Base-by-base conservation (phyloP, 2,797 vertebrate genomes). In the Pipistrellus nathusii region DNA sequence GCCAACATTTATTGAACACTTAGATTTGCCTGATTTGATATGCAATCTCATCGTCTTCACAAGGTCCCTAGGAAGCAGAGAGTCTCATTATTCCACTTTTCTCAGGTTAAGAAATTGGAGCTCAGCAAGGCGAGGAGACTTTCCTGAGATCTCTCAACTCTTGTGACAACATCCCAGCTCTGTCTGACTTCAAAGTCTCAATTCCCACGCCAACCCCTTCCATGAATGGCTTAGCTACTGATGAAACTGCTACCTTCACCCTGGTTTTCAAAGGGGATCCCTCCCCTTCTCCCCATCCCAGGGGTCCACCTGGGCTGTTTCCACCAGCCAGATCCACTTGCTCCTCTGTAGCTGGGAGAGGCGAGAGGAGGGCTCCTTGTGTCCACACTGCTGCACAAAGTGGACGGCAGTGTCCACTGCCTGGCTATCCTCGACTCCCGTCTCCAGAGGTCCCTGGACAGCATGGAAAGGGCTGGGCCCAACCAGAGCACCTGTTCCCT, bases 41-140 rank as follows among this genome's bases (percentile, higher is more conserved):
- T 7, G 32, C 25, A 53, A 44, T 53, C 14, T 69, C 55, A 46
- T 0, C 53, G 15, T 76, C 9, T 46, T 92, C 69, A 80, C 66
- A 27, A 41, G 0, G 5, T 73, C 38, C 9, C 12, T 44, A 8
- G 23, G 64, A 82, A 21, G 13, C 55, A 73, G 15, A n/a, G 30
- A 48, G 35, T 81, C 59, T 69, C 44, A 46, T 46, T 32, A 55
- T 44, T 53, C 27, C 35, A 41, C 13, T n/a, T n/a, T 76, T 94
- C 76, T 32, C 71, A 77, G 73, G 73, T n/a, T 12, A 71, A 71
- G 75, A 73, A 38, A 53, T 6, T 64, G 38, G 53, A n/a, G 2
- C 53, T 89, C 88, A 75, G 59, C 25, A 27, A 73, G 44, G 69
- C 35, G 38, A 94, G 25, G n/a, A 17, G 62, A 44, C 41, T 69